Evolutionary conservation across 2,113 vertebrate genomes (phyloP).

Genomic region (Atrichornis clamosus): DNA sequence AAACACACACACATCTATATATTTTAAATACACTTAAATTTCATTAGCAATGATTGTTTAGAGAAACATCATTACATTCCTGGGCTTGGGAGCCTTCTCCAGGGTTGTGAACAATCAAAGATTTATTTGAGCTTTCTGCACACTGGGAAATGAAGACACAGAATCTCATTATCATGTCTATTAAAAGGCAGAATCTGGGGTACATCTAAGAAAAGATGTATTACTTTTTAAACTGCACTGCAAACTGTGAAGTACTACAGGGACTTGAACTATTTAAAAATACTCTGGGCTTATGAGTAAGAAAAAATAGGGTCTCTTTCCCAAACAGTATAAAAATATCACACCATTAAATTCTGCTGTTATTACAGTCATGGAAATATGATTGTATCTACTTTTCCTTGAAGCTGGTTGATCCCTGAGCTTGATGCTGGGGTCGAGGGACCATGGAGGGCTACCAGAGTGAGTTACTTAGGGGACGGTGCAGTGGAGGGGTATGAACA

Average conservation of each 20-base stretch:
- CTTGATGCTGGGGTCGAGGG: conserved; percentile 34
- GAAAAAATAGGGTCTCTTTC: conserved; percentile 53
- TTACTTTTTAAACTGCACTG: conserved; percentile 79
- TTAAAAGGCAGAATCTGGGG: conserved; percentile 85
- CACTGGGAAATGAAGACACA: conserved; percentile 81
- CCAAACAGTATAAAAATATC: conserved; percentile 65
- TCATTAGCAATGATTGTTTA: conserved; percentile 78
- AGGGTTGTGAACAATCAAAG: conserved; percentile 81
- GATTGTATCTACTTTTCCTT: conserved; percentile 37
- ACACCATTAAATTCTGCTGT: conserved; percentile 31
- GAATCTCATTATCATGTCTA: conserved; percentile 84
- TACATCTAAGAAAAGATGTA: conserved; percentile 83
- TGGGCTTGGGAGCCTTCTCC: conserved; percentile 72
- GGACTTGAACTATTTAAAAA: conserved; percentile 84
- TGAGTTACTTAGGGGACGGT: conserved; percentile 44
- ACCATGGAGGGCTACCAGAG: neutral
- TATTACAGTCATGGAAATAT: conserved; percentile 43
- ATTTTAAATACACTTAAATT: conserved; percentile 62
- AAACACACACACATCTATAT: conserved; percentile 44
- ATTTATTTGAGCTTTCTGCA: conserved; percentile 80
- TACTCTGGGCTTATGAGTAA: conserved; percentile 66
- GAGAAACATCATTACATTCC: conserved; percentile 66
- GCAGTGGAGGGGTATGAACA: conserved; percentile 61
- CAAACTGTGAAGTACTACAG: conserved; percentile 77
- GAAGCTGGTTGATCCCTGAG: conserved; percentile 31